Conservation (phyloP, 2,797 vertebrate species). For the Coccyzus lansbergi region DNA sequence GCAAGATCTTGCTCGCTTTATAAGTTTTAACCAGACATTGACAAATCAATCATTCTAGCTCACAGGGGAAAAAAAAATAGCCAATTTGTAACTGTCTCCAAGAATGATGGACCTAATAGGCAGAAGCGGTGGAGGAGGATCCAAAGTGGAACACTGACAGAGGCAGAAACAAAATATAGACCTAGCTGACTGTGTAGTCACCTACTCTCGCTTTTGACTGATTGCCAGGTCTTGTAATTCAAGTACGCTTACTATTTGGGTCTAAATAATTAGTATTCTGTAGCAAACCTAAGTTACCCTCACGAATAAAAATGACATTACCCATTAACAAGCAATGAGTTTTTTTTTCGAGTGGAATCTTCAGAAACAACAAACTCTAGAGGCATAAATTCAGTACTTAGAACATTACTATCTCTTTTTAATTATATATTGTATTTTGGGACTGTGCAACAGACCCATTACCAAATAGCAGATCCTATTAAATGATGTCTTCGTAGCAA, state of each 20-base stretch:
- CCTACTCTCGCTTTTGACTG: background rate
- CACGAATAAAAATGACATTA: background rate
- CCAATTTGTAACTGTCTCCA: constrained; percentile 48
- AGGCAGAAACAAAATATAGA: background rate
- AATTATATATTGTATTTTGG: background rate
- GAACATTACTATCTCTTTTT: too few relatives aligned
- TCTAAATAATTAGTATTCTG: background rate
- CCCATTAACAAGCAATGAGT: background rate
- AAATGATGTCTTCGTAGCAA: background rate
- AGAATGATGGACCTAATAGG: constrained; percentile 11
- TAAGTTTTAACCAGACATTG: constrained; percentile 35
- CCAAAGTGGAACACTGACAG: background rate
- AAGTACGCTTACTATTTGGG: background rate
- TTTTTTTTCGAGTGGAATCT: background rate
- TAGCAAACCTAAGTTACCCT: background rate
- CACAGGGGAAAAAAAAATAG: background rate
- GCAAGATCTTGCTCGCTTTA: background rate
- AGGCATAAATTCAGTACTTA: background rate
- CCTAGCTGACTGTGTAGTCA: background rate
- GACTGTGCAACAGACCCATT: background rate
- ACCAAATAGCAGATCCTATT: background rate
- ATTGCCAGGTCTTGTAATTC: background rate
- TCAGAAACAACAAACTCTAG: background rate
- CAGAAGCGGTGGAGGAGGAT: background rate
- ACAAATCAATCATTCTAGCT: constrained; percentile 20